A percentile compares a stretch with the other conserved stretches of the same genome.
phyloP scores from a whole-genome alignment of 2,888 invertebrate genomes.

The Spodoptera littoralis region DNA sequence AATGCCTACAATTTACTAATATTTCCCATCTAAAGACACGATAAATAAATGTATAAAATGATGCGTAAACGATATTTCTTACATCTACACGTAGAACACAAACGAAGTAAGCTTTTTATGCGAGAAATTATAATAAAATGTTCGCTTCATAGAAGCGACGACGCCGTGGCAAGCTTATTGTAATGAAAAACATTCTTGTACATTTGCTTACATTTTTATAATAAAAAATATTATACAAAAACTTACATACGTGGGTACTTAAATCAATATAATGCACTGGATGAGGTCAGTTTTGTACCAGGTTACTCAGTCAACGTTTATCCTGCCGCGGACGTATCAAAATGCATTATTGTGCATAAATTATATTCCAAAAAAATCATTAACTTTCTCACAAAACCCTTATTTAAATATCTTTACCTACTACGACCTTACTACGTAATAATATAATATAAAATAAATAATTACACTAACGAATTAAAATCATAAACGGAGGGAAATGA shows the following conservation, averaged over 20 bases:
- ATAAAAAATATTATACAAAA: conserved; percentile 80
- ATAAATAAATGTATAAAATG: conserved; percentile 66
- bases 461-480: conserved; percentile 70
- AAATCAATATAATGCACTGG: conserved; percentile 83
- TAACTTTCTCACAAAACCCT: conserved; percentile 70
- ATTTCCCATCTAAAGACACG: conserved; percentile 68
- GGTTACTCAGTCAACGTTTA: conserved; percentile 74
- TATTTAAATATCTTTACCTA: conserved; percentile 63
- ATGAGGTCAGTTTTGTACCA: conserved; percentile 84
- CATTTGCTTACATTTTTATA: conserved; percentile 70
- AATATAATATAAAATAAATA: conserved; percentile 80
- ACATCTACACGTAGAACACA: conserved; percentile 52
- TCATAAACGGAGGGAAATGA: conserved; percentile 78
- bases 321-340: conserved; percentile 72
- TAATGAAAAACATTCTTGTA: conserved; percentile 71
- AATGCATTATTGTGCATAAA: conserved; percentile 83
- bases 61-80: conserved; percentile 67
- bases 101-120: conserved; percentile 43
- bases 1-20: conserved; percentile 74
- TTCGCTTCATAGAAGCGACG: conserved; percentile 84
- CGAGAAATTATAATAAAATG: conserved; percentile 46
- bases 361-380: conserved; percentile 68
- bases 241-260: conserved; percentile 78
- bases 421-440: conserved; percentile 53
- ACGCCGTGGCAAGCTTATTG: conserved; percentile 75